These are phyloP conservation scores for Catharus fuscescens DNA, from an alignment of 2,113 vertebrate genomes.

Conservation along the genomic window DNA sequence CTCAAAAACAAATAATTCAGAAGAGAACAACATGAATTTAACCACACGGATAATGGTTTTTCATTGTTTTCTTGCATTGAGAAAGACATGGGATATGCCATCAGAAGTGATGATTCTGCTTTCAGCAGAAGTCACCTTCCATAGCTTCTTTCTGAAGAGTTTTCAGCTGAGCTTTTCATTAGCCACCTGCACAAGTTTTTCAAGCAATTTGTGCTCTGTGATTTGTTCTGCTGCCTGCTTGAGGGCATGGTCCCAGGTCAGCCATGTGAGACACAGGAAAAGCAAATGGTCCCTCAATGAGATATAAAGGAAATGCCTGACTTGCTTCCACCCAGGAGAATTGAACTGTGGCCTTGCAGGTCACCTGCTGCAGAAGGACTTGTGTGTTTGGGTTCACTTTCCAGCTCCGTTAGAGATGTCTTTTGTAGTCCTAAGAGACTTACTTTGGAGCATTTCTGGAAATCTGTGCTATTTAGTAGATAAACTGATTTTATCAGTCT, in stretches of 20 bases:
- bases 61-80: background rate
- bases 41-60: background rate
- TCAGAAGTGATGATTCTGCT: background rate
- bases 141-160: background rate
- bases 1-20: background rate
- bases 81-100: background rate
- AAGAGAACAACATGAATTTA: background rate
- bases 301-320: background rate
- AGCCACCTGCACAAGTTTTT: background rate
- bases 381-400: background rate
- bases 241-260: conserved; percentile 11
- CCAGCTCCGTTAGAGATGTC: background rate
- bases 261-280: background rate
- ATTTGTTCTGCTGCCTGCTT: conserved; percentile 24
- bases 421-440: background rate
- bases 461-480: background rate
- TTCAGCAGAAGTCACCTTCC: background rate
- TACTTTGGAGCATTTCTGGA: background rate
- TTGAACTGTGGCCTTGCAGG: background rate
- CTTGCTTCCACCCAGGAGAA: background rate
- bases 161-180: background rate
- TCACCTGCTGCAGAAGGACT: background rate
- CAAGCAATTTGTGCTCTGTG: background rate
- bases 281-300: background rate
- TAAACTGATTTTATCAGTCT: background rate